phyloP scores from a whole-genome alignment of 2,797 vertebrate species.

The Gorsachius magnificus region DNA sequence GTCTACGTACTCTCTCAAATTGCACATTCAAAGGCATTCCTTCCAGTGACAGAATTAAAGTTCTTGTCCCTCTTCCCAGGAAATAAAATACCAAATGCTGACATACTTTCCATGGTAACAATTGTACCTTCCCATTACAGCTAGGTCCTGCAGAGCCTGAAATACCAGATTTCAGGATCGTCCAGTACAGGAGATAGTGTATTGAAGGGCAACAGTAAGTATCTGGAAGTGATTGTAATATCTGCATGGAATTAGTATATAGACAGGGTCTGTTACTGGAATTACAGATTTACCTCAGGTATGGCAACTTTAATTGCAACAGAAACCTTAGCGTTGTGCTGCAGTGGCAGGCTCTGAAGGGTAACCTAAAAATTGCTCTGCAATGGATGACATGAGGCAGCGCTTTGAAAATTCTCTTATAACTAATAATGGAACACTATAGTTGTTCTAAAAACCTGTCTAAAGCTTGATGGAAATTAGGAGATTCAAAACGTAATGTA shows the following conservation, averaged over 20 bases:
- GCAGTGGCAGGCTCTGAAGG: background rate
- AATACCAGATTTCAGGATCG: background rate
- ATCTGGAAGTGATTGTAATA: background rate
- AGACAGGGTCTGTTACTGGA: background rate
- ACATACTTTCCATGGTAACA: background rate
- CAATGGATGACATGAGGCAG: background rate
- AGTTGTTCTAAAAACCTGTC: background rate
- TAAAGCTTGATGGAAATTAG: background rate
- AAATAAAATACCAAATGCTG: background rate
- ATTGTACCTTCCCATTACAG: rapidly evolving
- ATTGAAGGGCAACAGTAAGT: background rate
- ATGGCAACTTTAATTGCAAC: background rate
- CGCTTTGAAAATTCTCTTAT: background rate
- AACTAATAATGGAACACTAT: background rate
- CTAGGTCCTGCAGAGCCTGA: background rate
- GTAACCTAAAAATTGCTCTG: background rate
- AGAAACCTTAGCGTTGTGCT: background rate
- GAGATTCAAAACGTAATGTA: background rate
- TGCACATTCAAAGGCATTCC: background rate
- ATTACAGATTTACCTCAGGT: background rate
- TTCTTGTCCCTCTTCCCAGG: background rate
- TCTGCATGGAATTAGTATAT: background rate
- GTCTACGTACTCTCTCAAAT: background rate
- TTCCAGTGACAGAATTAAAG: background rate
- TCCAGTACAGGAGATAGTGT: background rate